These are phyloP conservation scores for Sterrhoptilus dennistouni DNA, from an alignment of 2,113 vertebrate species.

Conservation along the genomic window DNA sequence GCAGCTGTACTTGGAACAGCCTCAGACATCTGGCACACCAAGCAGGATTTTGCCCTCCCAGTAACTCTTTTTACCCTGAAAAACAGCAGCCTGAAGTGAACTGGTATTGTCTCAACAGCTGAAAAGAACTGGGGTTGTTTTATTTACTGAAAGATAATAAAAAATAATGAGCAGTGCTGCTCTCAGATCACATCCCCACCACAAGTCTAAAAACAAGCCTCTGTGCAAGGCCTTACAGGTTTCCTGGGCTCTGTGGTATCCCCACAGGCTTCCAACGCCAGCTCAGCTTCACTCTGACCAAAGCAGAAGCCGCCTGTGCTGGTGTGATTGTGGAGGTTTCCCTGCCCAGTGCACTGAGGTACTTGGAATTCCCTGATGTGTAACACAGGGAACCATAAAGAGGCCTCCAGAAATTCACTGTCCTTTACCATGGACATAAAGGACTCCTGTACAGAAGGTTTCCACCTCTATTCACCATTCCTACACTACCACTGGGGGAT, in stretches of 20 bases:
- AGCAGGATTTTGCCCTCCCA: not conserved
- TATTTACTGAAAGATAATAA: not conserved
- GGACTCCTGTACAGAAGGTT: not conserved
- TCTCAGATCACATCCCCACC: not conserved
- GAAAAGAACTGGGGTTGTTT: not conserved
- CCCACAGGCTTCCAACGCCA: rapidly evolving
- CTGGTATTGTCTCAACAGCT: not conserved
- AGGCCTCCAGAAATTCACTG: not conserved
- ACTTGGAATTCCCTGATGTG: not conserved
- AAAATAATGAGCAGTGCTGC: not conserved
- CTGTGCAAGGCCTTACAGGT: too few relatives aligned
- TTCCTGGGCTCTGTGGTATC: not conserved
- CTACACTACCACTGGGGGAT: not conserved
- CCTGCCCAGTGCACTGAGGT: not conserved
- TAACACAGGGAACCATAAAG: not conserved
- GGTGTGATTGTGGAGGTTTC: too few relatives aligned
- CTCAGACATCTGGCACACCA: not conserved
- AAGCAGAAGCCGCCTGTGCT: not conserved
- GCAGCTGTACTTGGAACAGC: not conserved
- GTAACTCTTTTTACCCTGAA: not conserved
- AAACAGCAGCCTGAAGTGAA: not conserved
- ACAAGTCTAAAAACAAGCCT: not conserved
- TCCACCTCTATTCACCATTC: not conserved
- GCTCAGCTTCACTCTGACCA: not conserved
- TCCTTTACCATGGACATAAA: not conserved